Evolutionary conservation across 1,140 invertebrate species (phyloP).

Genomic region (Papilio xuthus): DNA sequence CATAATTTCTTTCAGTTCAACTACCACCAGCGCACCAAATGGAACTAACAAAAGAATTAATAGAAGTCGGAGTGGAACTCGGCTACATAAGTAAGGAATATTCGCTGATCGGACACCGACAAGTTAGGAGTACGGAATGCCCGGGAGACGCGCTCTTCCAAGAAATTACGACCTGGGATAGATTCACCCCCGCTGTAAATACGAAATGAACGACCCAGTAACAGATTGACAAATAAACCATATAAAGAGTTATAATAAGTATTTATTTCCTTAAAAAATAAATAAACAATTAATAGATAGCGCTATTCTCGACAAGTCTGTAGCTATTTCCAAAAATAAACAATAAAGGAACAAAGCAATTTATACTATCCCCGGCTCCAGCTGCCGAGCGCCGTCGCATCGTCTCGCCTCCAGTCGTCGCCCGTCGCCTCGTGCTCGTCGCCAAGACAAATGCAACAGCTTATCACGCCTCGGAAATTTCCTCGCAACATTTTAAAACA

Average conservation of each 20-base stretch:
- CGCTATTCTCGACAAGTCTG: not conserved
- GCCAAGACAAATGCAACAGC: conserved; percentile 7
- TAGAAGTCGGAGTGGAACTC: not conserved
- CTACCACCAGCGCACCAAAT: conserved; percentile 4
- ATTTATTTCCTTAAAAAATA: not conserved
- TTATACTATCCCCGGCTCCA: not conserved
- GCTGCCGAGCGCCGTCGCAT: not conserved
- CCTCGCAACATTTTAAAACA: not conserved
- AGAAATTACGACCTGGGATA: conserved; percentile 28
- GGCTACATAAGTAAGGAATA: conserved; percentile 24
- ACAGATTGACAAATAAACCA: not conserved
- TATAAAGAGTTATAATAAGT: not conserved
- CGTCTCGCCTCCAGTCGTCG: not conserved
- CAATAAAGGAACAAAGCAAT: conserved; percentile 2
- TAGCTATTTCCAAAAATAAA: not conserved
- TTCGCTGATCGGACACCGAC: conserved; percentile 11
- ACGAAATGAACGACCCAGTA: not conserved
- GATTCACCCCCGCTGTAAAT: not conserved
- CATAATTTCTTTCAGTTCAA: not conserved
- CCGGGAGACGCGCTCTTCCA: conserved; percentile 22
- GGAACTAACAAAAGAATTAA: conserved; percentile 10
- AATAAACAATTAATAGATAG: too few relatives aligned
- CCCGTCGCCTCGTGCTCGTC: not conserved
- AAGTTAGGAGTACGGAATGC: conserved; percentile 11
- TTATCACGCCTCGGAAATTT: not conserved